phyloP scores from a whole-genome alignment of 2,888 invertebrate species.

The Mactromeris polynyma region DNA sequence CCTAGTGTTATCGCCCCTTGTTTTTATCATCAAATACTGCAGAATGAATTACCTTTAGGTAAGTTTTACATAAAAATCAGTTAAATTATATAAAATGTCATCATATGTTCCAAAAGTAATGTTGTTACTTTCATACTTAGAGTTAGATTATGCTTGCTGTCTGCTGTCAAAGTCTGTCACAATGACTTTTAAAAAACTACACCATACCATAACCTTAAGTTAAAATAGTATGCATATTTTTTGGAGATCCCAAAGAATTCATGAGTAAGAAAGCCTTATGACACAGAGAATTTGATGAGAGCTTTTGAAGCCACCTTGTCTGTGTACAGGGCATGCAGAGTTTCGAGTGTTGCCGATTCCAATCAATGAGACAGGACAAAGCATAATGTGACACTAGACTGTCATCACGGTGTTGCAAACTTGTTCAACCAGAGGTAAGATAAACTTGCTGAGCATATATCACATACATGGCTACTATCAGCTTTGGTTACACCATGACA shows the following conservation, averaged over 20 bases:
- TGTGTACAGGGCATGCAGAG: background rate
- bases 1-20: no score
- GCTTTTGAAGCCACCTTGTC: background rate
- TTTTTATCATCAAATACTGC: no score
- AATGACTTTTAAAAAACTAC: conserved; percentile 45
- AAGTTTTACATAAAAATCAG: no score
- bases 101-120: no score
- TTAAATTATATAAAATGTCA: no score
- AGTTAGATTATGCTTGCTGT: no score
- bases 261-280: background rate
- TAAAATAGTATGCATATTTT: conserved; percentile 41
- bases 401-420: background rate
- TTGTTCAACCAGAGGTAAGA: background rate
- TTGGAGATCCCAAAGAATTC: background rate
- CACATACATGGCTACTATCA: background rate
- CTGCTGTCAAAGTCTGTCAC: no score
- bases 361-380: conserved; percentile 19
- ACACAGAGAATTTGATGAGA: background rate
- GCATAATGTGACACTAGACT: background rate
- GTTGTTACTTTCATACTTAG: no score
- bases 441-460: background rate
- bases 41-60: no score
- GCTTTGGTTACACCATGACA: background rate
- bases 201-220: conserved; percentile 48
- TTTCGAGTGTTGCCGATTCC: background rate